These are phyloP conservation scores for Lysandra coridon DNA, from an alignment of 2,888 invertebrate species.

Conservation along the genomic window DNA sequence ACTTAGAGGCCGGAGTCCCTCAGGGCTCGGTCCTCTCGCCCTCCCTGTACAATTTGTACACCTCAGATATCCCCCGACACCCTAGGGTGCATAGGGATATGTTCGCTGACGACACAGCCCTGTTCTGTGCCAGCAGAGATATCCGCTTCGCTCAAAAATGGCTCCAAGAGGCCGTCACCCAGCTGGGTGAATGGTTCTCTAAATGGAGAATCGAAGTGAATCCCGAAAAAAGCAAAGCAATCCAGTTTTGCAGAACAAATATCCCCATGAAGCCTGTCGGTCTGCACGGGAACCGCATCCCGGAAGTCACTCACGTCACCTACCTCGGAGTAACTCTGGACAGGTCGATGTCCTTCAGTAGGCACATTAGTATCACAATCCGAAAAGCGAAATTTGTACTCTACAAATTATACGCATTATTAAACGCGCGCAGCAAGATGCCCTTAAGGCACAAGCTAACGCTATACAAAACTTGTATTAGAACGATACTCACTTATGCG, in stretches of 20 bases:
- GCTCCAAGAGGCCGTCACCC: constrained; percentile 20
- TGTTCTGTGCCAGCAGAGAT: neutral
- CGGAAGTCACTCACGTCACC: neutral
- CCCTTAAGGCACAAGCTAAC: too few species aligned
- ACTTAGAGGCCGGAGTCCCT: neutral
- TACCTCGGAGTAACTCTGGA: neutral
- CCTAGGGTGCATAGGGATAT: neutral
- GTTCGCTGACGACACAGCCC: constrained; percentile 5
- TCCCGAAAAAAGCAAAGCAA: neutral
- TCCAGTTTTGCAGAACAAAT: neutral
- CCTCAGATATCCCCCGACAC: neutral
- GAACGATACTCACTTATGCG: too few species aligned
- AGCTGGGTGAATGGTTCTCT: neutral
- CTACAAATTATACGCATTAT: neutral
- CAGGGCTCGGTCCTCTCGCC: constrained; percentile 29
- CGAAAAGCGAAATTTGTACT: neutral
- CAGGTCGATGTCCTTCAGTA: neutral
- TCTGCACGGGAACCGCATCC: neutral
- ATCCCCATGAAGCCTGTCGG: too few species aligned
- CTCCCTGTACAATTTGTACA: constrained; percentile 15
- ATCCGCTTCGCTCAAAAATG: neutral
- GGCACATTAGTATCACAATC: neutral
- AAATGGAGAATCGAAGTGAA: constrained; percentile 23
- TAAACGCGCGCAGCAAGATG: too few species aligned
- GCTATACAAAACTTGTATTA: too few species aligned